Percentiles rank a stretch among this genome's conserved stretches.
Evolutionary conservation across 2,888 invertebrate species (phyloP).

Genomic region (Epiblema foenella): DNA sequence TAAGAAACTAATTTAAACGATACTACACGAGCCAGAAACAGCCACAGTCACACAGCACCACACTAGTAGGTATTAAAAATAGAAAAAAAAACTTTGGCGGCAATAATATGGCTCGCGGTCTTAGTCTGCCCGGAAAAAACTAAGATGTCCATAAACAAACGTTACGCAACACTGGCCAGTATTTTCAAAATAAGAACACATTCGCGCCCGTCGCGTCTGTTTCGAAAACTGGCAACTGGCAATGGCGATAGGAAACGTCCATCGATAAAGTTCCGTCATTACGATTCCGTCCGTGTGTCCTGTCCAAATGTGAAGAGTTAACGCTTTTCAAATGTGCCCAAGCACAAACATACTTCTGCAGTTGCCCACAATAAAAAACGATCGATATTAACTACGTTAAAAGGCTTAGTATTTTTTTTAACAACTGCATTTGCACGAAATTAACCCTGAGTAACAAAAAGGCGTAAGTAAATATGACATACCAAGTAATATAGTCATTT

Average conservation of each 20-base stretch:
- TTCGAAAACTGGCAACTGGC: conserved; percentile 56
- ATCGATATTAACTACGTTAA: background rate
- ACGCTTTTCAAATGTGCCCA: conserved; percentile 41
- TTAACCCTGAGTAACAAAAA: background rate
- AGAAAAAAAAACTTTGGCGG: background rate
- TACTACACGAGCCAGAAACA: background rate
- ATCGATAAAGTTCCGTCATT: conserved; percentile 60
- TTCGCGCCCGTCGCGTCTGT: conserved; percentile 64
- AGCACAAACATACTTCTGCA: conserved; percentile 21
- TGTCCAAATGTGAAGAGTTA: conserved; percentile 45
- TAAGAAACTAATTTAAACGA: background rate
- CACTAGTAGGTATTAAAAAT: conserved; percentile 7
- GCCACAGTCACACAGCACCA: conserved; percentile 1
- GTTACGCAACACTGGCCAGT: conserved; percentile 56
- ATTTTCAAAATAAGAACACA: conserved; percentile 56
- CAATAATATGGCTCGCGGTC: background rate
- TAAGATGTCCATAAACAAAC: conserved; percentile 47
- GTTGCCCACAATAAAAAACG: conserved; percentile 6
- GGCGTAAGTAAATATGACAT: conserved; percentile 46
- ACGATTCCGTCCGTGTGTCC: conserved; percentile 64
- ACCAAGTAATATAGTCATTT: conserved; percentile 61
- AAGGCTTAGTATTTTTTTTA: conserved; percentile 4
- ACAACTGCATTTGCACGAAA: conserved; percentile 11
- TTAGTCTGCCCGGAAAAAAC: background rate
- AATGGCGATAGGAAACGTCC: conserved; percentile 54